Evolutionary conservation across 1,140 invertebrate species (phyloP).

Genomic region (Bombus ignitus): DNA sequence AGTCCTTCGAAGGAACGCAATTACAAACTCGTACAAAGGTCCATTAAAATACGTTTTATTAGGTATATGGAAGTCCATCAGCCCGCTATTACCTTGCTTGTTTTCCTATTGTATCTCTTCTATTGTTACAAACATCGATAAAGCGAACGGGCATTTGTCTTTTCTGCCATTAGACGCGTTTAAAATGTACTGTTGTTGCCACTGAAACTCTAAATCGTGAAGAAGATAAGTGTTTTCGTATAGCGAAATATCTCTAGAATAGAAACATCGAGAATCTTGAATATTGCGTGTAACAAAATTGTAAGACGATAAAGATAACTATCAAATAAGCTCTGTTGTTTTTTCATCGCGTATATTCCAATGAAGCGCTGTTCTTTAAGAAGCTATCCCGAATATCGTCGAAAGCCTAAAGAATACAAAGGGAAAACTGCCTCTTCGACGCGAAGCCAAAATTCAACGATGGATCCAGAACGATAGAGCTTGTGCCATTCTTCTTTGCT

Average conservation of each 20-base stretch:
- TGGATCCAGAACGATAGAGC: no score
- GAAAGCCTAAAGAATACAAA: no score
- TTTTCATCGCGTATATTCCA: no score
- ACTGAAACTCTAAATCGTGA: not conserved
- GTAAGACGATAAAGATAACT: no score
- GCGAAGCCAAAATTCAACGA: no score
- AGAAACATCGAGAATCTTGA: no score
- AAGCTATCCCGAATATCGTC: no score
- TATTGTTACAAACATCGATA: slow-evolving; percentile 13
- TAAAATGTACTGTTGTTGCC: not conserved
- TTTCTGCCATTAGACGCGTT: not conserved
- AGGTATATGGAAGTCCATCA: not conserved
- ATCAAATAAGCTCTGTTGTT: no score
- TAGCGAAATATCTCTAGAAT: no score
- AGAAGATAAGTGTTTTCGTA: not conserved
- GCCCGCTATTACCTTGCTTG: not conserved
- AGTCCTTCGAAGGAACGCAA: slow-evolving; percentile 10
- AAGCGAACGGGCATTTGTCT: not conserved
- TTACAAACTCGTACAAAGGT: slow-evolving; percentile 19
- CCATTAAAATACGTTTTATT: slow-evolving; percentile 15
- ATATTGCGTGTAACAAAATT: not conserved
- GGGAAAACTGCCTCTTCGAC: no score
- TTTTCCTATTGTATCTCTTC: not conserved
- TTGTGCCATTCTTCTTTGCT: no score
- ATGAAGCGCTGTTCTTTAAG: no score